Base-by-base conservation (phyloP, 1,140 invertebrate species). In the Dufourea novaeangliae region DNA sequence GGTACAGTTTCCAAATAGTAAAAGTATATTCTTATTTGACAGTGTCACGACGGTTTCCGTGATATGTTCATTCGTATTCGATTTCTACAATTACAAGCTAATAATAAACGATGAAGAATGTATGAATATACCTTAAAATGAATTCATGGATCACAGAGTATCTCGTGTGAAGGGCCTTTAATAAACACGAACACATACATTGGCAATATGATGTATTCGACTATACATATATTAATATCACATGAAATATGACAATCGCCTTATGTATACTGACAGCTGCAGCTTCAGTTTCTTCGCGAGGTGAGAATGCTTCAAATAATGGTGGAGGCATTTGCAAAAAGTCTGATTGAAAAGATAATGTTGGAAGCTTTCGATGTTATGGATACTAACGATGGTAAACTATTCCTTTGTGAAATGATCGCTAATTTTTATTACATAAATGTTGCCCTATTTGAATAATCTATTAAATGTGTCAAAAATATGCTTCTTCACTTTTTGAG, bases 271-370 rank as follows among this genome's bases (percentile, higher is more conserved):
- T 14, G 32, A 59, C 52, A 78, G 59, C 56, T 52, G 29, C 59
- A 62, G 41, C 25, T 70, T 77, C 75, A 83, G 74, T 68, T 78
- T 59, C n/a, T 39, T 41, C 62, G 61, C 50, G 50, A 70, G 41
- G 22, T 56, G 68, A 79, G 54, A 73, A 84, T 87, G 78, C 52
- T 74, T 56, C 46, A 83, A 78, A 78, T 79, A 41, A 81, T 86
- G 77, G 63, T 85, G 25, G 75, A 87, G 66, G 63, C 75, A 29
- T 86, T 89, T 17, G 87, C 80, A 1, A 86, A 73, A 74, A 79
- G 84, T 25, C 50, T 89, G 22, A 56, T 89, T 25, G 73, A 80
- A 41, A 82, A 83, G 68, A 83, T 88, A 56, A 80, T 85, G 63
- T 6, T 80, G 29, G 73, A 85, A 83, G 85, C 78, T 37, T 79